Evolutionary conservation across 2,797 vertebrate genomes (phyloP).

Genomic region (Uromys caudimaculatus): DNA sequence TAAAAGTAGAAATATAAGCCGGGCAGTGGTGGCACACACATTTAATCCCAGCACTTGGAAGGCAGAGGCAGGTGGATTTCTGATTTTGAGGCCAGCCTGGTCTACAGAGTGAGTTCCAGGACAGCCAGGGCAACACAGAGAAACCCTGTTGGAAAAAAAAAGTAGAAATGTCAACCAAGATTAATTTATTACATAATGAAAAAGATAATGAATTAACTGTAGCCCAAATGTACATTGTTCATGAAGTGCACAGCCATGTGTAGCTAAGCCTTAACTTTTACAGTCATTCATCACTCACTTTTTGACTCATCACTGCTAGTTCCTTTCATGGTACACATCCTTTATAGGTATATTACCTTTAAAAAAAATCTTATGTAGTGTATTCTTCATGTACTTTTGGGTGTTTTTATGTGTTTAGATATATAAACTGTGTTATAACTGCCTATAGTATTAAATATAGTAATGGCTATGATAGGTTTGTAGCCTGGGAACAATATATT

Average conservation of each 20-base stretch:
- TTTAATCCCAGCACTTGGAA: no score
- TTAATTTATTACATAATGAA: neutral
- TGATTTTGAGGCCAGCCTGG: no score
- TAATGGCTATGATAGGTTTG: neutral
- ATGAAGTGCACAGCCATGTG: neutral
- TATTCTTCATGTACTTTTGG: neutral
- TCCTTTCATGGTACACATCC: no score
- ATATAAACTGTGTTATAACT: neutral
- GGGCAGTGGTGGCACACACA: no score
- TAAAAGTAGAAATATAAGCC: no score
- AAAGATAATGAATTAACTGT: neutral
- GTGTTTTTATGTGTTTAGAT: neutral
- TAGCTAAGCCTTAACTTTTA: neutral
- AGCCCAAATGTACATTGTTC: neutral
- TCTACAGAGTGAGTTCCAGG: no score
- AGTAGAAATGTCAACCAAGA: neutral
- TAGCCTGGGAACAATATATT: neutral
- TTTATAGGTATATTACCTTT: neutral
- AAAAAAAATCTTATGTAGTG: neutral
- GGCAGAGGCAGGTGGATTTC: no score
- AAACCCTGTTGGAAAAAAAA: no score
- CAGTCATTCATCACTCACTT: neutral
- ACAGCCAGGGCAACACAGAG: no score
- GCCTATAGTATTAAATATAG: neutral
- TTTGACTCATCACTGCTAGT: neutral